Conservation (phyloP, 1,140 invertebrate species). For the Calycopis cecrops region DNA sequence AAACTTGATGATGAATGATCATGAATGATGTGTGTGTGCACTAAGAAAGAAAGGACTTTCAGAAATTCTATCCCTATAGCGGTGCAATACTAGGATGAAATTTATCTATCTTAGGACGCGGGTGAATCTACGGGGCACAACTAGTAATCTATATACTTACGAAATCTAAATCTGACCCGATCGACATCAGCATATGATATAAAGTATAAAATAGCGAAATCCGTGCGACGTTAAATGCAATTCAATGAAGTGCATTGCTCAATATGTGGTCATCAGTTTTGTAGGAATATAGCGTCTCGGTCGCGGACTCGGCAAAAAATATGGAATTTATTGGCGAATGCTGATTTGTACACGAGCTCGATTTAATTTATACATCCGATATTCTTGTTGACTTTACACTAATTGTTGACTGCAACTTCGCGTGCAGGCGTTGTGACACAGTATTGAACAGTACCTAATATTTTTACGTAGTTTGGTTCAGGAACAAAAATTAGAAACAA, state of each 20-base stretch:
- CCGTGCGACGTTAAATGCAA: background rate
- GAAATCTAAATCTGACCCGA: background rate
- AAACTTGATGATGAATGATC: too few species aligned
- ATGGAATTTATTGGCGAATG: background rate
- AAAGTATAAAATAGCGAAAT: background rate
- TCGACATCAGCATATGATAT: constrained; percentile 2
- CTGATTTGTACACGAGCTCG: background rate
- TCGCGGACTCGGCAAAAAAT: background rate
- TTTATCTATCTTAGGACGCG: too few species aligned
- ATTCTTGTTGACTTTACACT: constrained; percentile 2
- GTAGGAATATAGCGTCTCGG: background rate
- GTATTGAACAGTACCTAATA: too few species aligned
- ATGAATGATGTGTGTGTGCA: too few species aligned
- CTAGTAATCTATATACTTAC: background rate
- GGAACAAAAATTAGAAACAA: too few species aligned
- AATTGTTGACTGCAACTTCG: too few species aligned
- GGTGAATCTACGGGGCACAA: too few species aligned
- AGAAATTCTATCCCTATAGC: too few species aligned
- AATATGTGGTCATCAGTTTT: constrained; percentile 4
- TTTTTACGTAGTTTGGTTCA: too few species aligned
- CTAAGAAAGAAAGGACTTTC: too few species aligned
- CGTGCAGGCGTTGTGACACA: too few species aligned
- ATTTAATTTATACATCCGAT: background rate
- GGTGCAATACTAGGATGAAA: too few species aligned
- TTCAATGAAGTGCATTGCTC: background rate